Base-by-base conservation (phyloP, 1,140 invertebrate species). In the Coelopa frigida region DNA sequence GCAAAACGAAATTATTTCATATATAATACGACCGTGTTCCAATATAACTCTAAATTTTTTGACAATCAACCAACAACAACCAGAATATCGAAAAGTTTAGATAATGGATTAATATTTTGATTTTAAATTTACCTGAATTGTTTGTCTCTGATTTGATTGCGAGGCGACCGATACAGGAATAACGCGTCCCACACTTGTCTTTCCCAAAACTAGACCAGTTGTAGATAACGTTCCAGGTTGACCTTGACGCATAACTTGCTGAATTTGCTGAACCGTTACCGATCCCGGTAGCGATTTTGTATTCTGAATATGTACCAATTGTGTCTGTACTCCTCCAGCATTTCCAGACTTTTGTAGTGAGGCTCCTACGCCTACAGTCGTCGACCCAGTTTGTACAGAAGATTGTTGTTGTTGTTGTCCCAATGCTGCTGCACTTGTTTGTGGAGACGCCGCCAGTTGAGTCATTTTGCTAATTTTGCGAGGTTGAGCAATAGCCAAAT, bases 261-360 rank as follows among this genome's bases (percentile, higher is more conserved):
- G 83, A 22, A 88, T 76, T 54, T 88, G 84, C 54, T 88, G 85
- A 37, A 88, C 77, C 0, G 82, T 85, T 64, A 85, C 78, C 3
- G 80, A 77, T 2, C 77, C 70, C 1, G 78, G 72, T 26, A 83
- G 31, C 12, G 78, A 72, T 61, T 86, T 85, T 1, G 59, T 60
- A 46, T 66, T 70, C 20, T 70, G 68, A 36, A 70, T 66, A 17
- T 67, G 63, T 18, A 70, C 38, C 35, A 69, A 41, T 44, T 70
- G 66, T 0, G 67, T 65, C 36, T 64, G 64, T 5, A 64, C 54
- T 29, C 63, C 56, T 36, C 51, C 59, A 0, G 51, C 51, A 21
- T 48, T 24, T 27, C 12, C 26, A 20, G 17, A 23, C 8, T 36
- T 23, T 18, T 43, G 41, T 32, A 32, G 41, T 29, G 31, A 23